Base-by-base conservation (phyloP, 1,140 invertebrate species). In the Drosophila gunungcola region DNA sequence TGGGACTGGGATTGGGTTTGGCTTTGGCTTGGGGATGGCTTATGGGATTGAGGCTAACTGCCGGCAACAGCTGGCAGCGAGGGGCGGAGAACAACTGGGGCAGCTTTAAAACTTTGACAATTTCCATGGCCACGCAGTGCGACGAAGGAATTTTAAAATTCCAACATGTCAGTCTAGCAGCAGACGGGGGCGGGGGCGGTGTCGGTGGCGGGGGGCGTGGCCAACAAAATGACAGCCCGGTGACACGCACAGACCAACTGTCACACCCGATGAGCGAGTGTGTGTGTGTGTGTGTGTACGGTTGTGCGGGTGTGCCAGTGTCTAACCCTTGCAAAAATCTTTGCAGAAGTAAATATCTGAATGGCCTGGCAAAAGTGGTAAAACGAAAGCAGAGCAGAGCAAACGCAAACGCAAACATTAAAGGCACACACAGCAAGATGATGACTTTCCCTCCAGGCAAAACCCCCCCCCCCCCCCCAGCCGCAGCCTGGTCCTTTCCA, bases 161-260 rank as follows among this genome's bases (percentile, higher is more conserved):
- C 79, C 75, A 55, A 57, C 62, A 86, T 86, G 83, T 79, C 83
- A 79, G 68, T 39, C 61, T 32, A 41, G 27, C 51, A 21, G 38
- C 58, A 57, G 57, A 62, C 65, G 43, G 58, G 51, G 41, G 16
- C 16, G 27, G 3, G 16, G 42, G 73, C n/a, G n/a, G n/a, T n/a
- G n/a, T n/a, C n/a, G n/a, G n/a, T n/a, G n/a, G n/a, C n/a, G n/a
- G 16, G 42, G 73, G 84, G 65, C 48, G 70, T 78, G 84, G 72
- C 84, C 69, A 63, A 36, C 83, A 45, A 79, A 79, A 89, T 88
- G 84, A 88, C 84, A 88, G 84, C 75, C 75, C 65, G 74, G 62
- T 88, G 83, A 88, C 83, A 88, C 83, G 84, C 84, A 88, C 83
- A 88, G 83, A 89, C 84, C 83, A 89, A 88, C 83, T 88, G 83